Conservation (phyloP, 2,888 invertebrate species). For the Philopedon plagiatum region DNA sequence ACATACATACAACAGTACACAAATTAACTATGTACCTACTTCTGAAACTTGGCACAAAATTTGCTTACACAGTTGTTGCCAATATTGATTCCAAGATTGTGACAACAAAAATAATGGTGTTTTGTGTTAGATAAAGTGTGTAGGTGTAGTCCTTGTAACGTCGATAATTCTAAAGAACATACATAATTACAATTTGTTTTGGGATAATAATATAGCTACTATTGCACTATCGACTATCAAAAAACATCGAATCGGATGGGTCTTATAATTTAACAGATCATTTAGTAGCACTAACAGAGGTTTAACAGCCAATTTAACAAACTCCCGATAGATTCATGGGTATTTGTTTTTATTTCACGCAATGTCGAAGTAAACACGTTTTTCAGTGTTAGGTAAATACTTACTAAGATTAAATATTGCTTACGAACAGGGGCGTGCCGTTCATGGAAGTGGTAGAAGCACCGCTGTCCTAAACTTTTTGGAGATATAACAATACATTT, state of each 20-base stretch:
- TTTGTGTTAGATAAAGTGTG: neutral
- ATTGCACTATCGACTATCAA: neutral
- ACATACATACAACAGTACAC: neutral
- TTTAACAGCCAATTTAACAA: neutral
- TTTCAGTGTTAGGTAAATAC: neutral
- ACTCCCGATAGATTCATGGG: neutral
- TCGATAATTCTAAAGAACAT: neutral
- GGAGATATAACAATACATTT: too few relatives aligned
- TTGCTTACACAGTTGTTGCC: neutral
- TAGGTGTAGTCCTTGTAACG: neutral
- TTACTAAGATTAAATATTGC: too few relatives aligned
- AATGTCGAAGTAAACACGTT: constrained; percentile 3
- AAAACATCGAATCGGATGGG: neutral
- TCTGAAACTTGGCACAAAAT: neutral
- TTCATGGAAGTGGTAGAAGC: too few relatives aligned
- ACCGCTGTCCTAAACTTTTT: too few relatives aligned
- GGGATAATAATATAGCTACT: neutral
- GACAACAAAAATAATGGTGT: neutral
- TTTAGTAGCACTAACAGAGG: neutral
- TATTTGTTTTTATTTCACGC: constrained; percentile 6
- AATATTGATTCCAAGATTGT: neutral
- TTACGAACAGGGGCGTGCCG: too few relatives aligned
- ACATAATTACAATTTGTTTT: constrained; percentile 5
- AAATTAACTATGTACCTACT: neutral
- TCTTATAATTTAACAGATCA: constrained; percentile 9